Evolutionary conservation across 2,797 vertebrate genomes (phyloP), one percentile per base, ranked within the genome.

Genomic region (Squalus acanthias): DNA sequence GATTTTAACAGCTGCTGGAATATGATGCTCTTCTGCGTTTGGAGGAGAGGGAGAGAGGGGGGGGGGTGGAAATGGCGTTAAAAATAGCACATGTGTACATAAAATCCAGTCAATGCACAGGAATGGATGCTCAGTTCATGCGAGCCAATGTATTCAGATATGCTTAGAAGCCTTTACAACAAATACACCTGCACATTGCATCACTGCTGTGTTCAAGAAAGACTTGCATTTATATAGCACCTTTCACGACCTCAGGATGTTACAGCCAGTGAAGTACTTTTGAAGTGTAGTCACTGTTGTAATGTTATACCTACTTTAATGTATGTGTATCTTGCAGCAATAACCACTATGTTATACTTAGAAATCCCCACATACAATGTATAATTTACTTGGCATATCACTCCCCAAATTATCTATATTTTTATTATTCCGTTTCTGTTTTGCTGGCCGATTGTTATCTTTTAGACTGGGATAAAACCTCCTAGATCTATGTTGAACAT

Each of bases 1-100:
- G 96, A 97, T 97, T 96, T 98, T 98, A 96, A 29, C 94, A 12
- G 70, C 24, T 26, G 94, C 70, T 4, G 94, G 70, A 69, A 74
- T 74, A 8, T 74, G 94, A 57, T 72, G 94, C 13, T 95, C 94
- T 7, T 76, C 94, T 95, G 94, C 50, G 17, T 69, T 95, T 39
- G 39, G 39, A 39, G 69, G 70, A 63, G 94, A 74, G 57, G 60
- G 79, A 60, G 24, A 39, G 39, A 39, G 39, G 39, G 39, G 39
- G 39, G 39, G 39, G 39, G 50, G 46, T 13, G 22, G 53, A 95
- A 17, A 53, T 20, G 5, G 6, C 70, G 46, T 72, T n/a, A 76
- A 74, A 67, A 95, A 76, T 17, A 26, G 26, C 13, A 65, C 6
- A n/a, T 15, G 5, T 89, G 53, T 26, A 57, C 26, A 60, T 29